Base-by-base conservation (phyloP, 2,113 vertebrate genomes). In the Heterochromis multidens region DNA sequence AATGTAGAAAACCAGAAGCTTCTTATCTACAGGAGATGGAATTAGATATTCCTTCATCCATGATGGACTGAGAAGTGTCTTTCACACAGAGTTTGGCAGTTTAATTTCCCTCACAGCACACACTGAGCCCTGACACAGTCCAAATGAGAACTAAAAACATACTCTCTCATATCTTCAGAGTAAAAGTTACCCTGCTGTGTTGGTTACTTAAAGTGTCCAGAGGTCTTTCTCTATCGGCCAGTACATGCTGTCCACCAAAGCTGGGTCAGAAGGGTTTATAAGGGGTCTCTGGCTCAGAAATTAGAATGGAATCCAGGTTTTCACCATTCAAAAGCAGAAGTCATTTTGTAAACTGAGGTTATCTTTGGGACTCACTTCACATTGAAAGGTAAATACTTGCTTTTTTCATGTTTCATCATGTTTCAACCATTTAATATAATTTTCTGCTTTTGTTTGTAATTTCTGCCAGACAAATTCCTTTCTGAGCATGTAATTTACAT, bases 1-100 rank as follows among this genome's bases (percentile, higher is more conserved):
- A 78, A 81, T 80, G 29, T 4, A 76, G 58, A 67, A 56, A 90
- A 62, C 65, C 57, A 80, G 61, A 58, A 88, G 83, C 83, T 79
- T 88, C 87, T 91, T 89, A 88, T 90, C 89, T 77, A 46, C 19
- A 56, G 56, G 54, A 76, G 77, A 93, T 81, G 59, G 56, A 74
- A 83, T 89, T 79, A 83, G 72, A 90, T 87, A 90, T 87, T 79
- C 67, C 62, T 84, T 86, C 57, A 72, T 82, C 63, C 59, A 70
- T 67, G 46, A 78, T 83, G 63, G 58, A 81, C 57, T 14, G 7
- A 31, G 57, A 77, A 60, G 77, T 40, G 74, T 83, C n/a, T 76
- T 63, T 79, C 70, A 77, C n/a, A 58, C 79, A 88, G 67, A 79
- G 13, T 76, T 57, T 59, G 60, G 62, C 29, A 11, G 46, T 79